Evolutionary conservation across 2,113 vertebrate species (phyloP).

Genomic region (Trematocara marginatum): DNA sequence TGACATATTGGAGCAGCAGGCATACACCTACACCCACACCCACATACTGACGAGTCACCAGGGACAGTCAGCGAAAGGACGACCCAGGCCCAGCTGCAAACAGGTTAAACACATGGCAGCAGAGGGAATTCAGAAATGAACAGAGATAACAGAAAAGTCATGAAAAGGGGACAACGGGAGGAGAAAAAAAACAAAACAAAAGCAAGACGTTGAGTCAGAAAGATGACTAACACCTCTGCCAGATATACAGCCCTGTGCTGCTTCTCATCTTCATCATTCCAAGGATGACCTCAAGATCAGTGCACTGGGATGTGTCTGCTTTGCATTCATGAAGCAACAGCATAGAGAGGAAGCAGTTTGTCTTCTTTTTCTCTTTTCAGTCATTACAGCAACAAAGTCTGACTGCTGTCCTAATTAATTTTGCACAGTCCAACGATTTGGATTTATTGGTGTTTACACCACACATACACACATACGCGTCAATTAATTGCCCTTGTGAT

Average conservation of each 20-base stretch:
- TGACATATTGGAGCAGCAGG: constrained; percentile 36
- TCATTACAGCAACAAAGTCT: background rate
- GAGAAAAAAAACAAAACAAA: background rate
- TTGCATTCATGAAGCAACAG: background rate
- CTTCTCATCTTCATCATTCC: constrained; percentile 1
- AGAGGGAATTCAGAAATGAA: background rate
- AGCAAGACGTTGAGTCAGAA: background rate
- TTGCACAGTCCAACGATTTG: background rate
- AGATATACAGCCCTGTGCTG: background rate
- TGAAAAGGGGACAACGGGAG: background rate
- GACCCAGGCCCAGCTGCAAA: background rate
- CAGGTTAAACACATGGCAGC: constrained; percentile 18
- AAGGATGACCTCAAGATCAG: background rate
- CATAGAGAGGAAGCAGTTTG: background rate
- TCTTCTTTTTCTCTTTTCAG: constrained; percentile 18
- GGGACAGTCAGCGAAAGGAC: background rate
- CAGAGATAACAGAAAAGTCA: background rate
- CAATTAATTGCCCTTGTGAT: background rate
- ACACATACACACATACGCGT: background rate
- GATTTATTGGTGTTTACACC: constrained; percentile 36
- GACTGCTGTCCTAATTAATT: constrained; percentile 24
- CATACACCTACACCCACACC: background rate
- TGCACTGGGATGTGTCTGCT: background rate
- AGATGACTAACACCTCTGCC: background rate
- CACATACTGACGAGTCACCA: constrained; percentile 31